These are phyloP conservation scores for Drosophila mimetica DNA, from an alignment of 2,888 invertebrate species.

Conservation along the genomic window DNA sequence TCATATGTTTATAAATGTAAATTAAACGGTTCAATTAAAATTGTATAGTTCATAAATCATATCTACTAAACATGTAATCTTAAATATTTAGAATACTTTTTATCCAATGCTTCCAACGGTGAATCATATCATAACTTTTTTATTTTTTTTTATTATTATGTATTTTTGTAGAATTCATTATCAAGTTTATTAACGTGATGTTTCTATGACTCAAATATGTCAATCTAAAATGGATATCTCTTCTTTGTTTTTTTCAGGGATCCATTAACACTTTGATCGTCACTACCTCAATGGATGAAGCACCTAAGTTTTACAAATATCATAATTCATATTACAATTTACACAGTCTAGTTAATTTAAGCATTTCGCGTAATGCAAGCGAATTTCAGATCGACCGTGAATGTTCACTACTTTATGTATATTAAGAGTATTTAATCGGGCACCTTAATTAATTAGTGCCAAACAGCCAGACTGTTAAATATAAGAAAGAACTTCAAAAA, in stretches of 20 bases:
- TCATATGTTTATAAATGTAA: too few species aligned
- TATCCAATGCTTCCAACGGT: too few species aligned
- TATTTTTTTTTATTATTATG: too few species aligned
- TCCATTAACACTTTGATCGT: not conserved
- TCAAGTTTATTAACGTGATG: not conserved
- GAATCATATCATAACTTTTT: too few species aligned
- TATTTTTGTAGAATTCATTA: not conserved
- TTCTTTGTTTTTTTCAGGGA: conserved; percentile 19
- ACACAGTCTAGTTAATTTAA: conserved; percentile 1
- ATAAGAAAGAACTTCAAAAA: conserved; percentile 12
- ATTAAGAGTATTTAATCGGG: conserved; percentile 22
- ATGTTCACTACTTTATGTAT: conserved; percentile 11
- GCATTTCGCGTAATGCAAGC: conserved; percentile 4
- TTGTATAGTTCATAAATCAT: not conserved
- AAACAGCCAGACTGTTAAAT: conserved; percentile 38
- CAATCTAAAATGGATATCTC: too few species aligned
- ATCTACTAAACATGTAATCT: not conserved
- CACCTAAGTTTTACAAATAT: conserved; percentile 1
- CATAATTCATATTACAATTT: conserved; percentile 6
- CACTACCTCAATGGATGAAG: conserved; percentile 27
- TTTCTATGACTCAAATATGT: not conserved
- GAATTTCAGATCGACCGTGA: conserved; percentile 4
- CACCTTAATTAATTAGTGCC: conserved; percentile 19
- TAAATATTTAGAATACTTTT: not conserved
- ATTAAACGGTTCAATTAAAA: not conserved